Base-by-base conservation (phyloP, 1,140 invertebrate species). In the Bicyclus anynana region DNA sequence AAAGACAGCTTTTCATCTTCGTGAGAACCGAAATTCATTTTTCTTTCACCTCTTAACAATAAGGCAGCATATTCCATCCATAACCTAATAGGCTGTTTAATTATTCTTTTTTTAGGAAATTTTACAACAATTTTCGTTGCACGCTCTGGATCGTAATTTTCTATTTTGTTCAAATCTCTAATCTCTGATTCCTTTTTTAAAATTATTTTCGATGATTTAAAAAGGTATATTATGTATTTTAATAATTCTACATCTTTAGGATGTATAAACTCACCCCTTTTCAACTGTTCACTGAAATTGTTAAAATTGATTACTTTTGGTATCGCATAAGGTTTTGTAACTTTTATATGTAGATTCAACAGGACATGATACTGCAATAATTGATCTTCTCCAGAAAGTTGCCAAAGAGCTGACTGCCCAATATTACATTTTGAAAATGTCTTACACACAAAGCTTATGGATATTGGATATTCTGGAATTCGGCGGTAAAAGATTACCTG, bases 181-280 rank as follows among this genome's bases (percentile, higher is more conserved):
- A 4, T 33, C 12, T 10, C n/a, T 33, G 29, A 12, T 33, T 33
- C 29, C n/a, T 33, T 12, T 10, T 33, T 1, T n/a, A 12, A 33
- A 10, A 12, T 12, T 33, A 33, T 4, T 33, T 33, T 10, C n/a
- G 29, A 33, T 33, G 10, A 12, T 33, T 33, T 33, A 12, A 33
- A 33, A 33, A 80, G 27, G 46, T 72, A 70, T 5, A 77, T 27
- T 0, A 63, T 26, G 40, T 83, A 85, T 64, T 79, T 77, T 18
- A 83, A 27, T 0, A 85, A 57, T 35, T 76, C 64, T 1, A 73
- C 10, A 54, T 85, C 77, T 13, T 55, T 60, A 27, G 60, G 62
- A 33, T 81, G 64, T 5, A 85, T 49, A 1, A 66, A n/a, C 14
- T 49, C 17, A 0, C 54, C 37, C 1, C 46, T 44, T 47, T 64